Percentiles rank a stretch among this genome's conserved stretches.
These are phyloP conservation scores for Cinclus cinclus DNA, from an alignment of 2,113 vertebrate genomes.

Conservation along the genomic window DNA sequence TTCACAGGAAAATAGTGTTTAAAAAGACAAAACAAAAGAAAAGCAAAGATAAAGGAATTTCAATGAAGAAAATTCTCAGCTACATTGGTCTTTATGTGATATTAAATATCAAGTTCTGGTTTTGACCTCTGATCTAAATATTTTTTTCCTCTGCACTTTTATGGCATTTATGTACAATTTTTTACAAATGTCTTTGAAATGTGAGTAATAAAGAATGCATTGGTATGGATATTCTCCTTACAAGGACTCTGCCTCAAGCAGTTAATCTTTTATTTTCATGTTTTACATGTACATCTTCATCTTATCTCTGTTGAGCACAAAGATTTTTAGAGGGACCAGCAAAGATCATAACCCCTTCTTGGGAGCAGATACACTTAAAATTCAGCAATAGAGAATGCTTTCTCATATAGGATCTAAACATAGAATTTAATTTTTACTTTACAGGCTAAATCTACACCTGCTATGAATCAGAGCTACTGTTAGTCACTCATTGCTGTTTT, in stretches of 20 bases:
- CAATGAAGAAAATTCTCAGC: background rate
- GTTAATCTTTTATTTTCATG: background rate
- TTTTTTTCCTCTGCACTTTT: background rate
- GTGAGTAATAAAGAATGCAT: background rate
- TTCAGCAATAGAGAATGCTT: background rate
- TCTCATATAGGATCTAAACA: background rate
- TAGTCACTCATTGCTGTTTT: background rate
- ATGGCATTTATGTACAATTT: background rate
- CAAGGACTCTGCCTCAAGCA: background rate
- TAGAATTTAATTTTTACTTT: background rate
- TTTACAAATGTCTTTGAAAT: background rate
- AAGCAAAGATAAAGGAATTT: background rate
- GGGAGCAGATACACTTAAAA: background rate
- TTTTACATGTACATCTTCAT: background rate
- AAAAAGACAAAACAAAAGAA: background rate
- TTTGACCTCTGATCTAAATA: background rate
- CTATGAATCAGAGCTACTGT: background rate
- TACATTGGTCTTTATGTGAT: background rate
- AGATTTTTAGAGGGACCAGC: background rate
- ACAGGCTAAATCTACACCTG: background rate
- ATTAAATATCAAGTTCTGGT: background rate
- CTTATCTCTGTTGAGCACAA: background rate
- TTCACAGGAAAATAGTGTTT: background rate
- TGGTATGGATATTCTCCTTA: background rate
- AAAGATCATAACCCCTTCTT: background rate